Evolutionary conservation across 2,888 invertebrate genomes (phyloP).

Genomic region (Ophion ellenae): DNA sequence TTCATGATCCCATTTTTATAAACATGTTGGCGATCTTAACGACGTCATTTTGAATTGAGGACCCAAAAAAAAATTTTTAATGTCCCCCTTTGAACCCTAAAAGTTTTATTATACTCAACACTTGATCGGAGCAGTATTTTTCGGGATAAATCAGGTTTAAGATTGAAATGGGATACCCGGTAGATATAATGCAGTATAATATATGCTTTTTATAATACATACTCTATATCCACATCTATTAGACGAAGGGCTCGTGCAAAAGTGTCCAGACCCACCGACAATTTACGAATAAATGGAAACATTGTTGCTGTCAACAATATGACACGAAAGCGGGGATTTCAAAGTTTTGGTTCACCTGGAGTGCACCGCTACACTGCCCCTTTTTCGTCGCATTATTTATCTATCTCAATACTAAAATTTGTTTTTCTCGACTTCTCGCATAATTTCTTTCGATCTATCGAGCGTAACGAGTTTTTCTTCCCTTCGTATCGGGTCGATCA

Average conservation of each 20-base stretch:
- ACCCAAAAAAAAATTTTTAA: too few species aligned
- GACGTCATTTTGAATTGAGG: too few species aligned
- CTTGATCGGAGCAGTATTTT: too few species aligned
- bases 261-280: slow-evolving; percentile 52
- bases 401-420: slow-evolving; percentile 52
- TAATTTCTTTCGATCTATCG: slow-evolving; percentile 31
- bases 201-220: slow-evolving; percentile 63
- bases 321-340: background rate
- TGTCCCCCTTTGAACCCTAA: too few species aligned
- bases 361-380: slow-evolving; percentile 64
- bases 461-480: slow-evolving; percentile 37
- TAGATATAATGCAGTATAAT: slow-evolving; percentile 66
- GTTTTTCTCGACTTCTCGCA: slow-evolving; percentile 7
- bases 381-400: slow-evolving; percentile 60
- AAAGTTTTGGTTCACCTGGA: slow-evolving; percentile 45
- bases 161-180: slow-evolving; percentile 52
- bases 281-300: background rate
- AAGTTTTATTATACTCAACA: too few species aligned
- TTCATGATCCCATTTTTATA: too few species aligned
- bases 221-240: slow-evolving; percentile 71
- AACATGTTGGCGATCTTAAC: too few species aligned
- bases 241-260: slow-evolving; percentile 67
- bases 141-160: too few species aligned
- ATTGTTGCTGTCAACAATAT: background rate
- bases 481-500: background rate